These are phyloP conservation scores for Conomelus anceps DNA, from an alignment of 2,888 invertebrate genomes.

Conservation along the genomic window DNA sequence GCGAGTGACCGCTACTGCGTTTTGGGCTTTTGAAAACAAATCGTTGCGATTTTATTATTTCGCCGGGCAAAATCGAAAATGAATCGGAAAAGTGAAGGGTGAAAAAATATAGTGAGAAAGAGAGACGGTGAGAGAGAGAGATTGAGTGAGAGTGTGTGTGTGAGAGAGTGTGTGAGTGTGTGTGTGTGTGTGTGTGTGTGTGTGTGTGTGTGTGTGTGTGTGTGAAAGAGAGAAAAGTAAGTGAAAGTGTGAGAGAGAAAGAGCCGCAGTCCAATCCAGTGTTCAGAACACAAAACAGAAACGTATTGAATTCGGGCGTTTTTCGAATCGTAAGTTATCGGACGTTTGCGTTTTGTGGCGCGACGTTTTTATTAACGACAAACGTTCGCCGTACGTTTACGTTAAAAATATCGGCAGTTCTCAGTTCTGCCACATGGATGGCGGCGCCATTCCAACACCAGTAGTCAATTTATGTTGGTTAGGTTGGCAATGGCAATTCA, in stretches of 20 bases:
- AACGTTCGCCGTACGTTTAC: background rate
- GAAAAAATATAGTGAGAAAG: background rate
- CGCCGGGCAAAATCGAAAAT: background rate
- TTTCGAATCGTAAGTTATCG: background rate
- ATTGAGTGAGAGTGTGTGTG: background rate
- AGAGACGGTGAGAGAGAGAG: background rate
- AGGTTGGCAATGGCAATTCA: too few species aligned
- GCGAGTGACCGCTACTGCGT: background rate
- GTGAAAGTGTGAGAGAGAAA: background rate
- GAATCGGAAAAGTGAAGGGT: background rate
- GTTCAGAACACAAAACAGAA: background rate
- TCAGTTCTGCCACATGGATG: too few species aligned
- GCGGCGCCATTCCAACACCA: too few species aligned
- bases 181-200: background rate
- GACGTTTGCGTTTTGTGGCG: background rate
- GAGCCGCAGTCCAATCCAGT: too few species aligned
- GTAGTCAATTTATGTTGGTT: too few species aligned
- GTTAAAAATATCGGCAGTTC: background rate
- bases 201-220: background rate
- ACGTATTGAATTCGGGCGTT: background rate
- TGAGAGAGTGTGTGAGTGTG: background rate
- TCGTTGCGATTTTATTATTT: background rate
- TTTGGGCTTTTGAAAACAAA: background rate
- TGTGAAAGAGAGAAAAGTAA: background rate
- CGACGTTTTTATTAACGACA: background rate